A percentile compares a stretch with the other conserved stretches of the same genome.
Conservation (phyloP, 2,113 vertebrate species). For the Hippopotamus amphibius region DNA sequence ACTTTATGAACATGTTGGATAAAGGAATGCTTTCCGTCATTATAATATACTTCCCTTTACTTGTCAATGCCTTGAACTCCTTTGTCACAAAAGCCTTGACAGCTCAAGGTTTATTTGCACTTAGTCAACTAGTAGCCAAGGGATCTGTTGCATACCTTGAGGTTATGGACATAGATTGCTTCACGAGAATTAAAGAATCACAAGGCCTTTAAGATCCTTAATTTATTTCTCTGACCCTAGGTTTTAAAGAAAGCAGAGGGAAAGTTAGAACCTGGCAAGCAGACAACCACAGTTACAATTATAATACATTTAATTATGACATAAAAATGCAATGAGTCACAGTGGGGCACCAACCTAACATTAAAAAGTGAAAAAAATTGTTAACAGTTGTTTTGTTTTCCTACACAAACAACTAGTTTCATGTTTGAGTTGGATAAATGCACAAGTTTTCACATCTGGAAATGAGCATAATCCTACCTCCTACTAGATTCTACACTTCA, state of each 20-base stretch:
- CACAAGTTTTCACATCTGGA: not conserved
- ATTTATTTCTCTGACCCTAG: slow-evolving; percentile 19
- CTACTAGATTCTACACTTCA: not conserved
- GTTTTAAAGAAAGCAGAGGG: slow-evolving; percentile 6
- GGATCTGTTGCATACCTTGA: not conserved
- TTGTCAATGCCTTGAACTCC: not conserved
- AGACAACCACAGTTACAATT: not conserved
- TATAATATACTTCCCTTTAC: not conserved
- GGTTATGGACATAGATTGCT: not conserved
- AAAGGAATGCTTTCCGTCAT: not conserved
- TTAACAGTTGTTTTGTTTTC: slow-evolving; percentile 48
- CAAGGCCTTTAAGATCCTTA: slow-evolving; percentile 7
- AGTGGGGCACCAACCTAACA: slow-evolving; percentile 36
- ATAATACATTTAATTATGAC: slow-evolving; percentile 54
- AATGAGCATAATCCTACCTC: not conserved
- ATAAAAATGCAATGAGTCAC: slow-evolving; percentile 50
- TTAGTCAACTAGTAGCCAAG: not conserved
- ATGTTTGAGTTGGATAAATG: slow-evolving; percentile 2
- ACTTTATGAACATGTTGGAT: not conserved
- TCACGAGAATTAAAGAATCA: slow-evolving; percentile 34
- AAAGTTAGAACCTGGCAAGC: slow-evolving; percentile 20
- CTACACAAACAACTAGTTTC: slow-evolving; percentile 21
- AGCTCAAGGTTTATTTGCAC: slow-evolving; percentile 3
- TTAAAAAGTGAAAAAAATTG: slow-evolving; percentile 61
- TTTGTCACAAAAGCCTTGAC: not conserved